These are phyloP conservation scores for Papilio protenor DNA, from an alignment of 2,888 invertebrate species.

Conservation along the genomic window DNA sequence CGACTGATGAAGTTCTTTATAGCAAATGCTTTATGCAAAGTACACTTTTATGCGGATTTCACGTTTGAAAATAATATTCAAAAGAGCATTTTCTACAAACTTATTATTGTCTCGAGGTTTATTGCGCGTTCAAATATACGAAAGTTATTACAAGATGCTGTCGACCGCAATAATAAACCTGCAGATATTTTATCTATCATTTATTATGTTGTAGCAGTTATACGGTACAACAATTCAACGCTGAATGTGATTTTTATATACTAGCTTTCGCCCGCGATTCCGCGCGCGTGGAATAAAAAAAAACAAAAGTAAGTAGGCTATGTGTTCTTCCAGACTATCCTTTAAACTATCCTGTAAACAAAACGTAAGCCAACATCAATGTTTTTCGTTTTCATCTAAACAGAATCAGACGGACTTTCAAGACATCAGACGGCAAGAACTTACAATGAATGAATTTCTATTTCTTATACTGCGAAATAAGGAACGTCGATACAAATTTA, in stretches of 20 bases:
- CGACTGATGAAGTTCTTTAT: constrained; percentile 36
- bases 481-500: constrained; percentile 25
- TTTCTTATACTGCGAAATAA: background rate
- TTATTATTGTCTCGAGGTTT: constrained; percentile 35
- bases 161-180: constrained; percentile 29
- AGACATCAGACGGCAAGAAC: background rate
- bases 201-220: constrained; percentile 21
- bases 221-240: background rate
- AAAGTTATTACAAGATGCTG: constrained; percentile 31
- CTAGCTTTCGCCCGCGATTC: background rate
- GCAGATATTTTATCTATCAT: constrained; percentile 16
- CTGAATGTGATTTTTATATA: background rate
- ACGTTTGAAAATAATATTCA: constrained; percentile 32
- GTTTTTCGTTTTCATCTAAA: background rate
- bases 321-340: too few species aligned
- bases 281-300: too few species aligned
- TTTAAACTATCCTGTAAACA: background rate
- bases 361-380: background rate
- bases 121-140: constrained; percentile 31
- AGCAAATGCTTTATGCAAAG: constrained; percentile 37
- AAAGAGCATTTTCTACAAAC: constrained; percentile 29
- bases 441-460: constrained; percentile 15
- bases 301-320: too few species aligned
- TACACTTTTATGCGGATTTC: constrained; percentile 33
- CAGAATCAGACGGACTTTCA: constrained; percentile 13